Conservation (phyloP, 2,113 vertebrate species). For the Tamias sibiricus region DNA sequence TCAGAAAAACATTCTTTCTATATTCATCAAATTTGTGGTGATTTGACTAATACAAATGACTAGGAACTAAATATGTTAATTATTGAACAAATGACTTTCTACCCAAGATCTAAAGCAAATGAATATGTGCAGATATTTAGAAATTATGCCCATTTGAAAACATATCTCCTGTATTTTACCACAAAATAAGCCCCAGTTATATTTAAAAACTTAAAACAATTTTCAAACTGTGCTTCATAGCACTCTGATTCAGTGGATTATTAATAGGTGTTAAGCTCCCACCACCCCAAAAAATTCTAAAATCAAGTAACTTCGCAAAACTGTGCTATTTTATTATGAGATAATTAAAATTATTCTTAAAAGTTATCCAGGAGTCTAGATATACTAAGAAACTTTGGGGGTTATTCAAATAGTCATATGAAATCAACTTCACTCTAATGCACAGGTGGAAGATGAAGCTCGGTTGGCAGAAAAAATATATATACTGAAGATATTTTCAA, state of each 20-base stretch:
- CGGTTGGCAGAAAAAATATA: neutral
- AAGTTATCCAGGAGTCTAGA: neutral
- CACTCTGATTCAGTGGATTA: neutral
- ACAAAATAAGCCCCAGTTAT: neutral
- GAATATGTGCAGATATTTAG: neutral
- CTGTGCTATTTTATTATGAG: neutral
- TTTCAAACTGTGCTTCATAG: conserved; percentile 3
- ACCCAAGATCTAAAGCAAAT: neutral
- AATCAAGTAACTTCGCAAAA: neutral
- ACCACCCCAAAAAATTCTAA: neutral
- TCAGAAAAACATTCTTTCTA: neutral
- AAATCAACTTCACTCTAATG: neutral
- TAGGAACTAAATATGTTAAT: neutral
- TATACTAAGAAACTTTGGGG: neutral
- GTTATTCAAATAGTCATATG: neutral
- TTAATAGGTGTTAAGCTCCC: neutral
- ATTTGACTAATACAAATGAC: conserved; percentile 12
- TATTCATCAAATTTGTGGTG: neutral
- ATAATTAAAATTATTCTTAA: neutral
- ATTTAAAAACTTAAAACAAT: neutral
- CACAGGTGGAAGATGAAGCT: neutral
- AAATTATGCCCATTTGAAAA: conserved; percentile 47
- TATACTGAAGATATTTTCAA: neutral
- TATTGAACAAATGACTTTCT: neutral
- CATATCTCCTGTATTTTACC: neutral